Base-by-base conservation (phyloP, 2,113 vertebrate species). In the Etheostoma spectabile region DNA sequence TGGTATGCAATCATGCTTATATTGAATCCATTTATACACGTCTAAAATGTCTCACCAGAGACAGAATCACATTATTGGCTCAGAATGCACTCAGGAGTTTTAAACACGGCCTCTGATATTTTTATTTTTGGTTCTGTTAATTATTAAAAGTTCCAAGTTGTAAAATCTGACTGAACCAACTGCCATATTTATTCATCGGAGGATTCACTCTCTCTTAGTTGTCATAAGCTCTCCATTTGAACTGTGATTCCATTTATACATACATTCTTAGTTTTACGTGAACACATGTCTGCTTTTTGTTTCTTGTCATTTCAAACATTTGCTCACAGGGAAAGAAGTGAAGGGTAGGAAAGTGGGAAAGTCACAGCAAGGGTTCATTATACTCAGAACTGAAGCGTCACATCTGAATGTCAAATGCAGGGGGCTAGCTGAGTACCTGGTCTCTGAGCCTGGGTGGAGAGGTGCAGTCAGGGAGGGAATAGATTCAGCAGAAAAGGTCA, bases 401-500 rank as follows among this genome's bases (percentile, higher is more conserved):
- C 74, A 91, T 92, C 86, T 86, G 88, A 92, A 92, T 90, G 91
- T 89, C 91, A 92, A 88, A 91, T 83, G 61, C 46, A 10, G 71
- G 82, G 72, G 80, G 24, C 66, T 72, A 81, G 77, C 38, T 12
- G 56, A 89, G 89, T 87, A 83, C 86, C 83, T 63, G 78, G 56
- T 86, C 83, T 86, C 70, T 75, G 85, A 88, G 88, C 71, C 65
- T 46, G 77, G 79, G 84, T 86, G 79, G 89, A 89, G 86, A 85
- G 86, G 81, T 83, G 84, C 87, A 86, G 84, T 84, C 86, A 60
- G 85, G 69, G 83, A 89, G 81, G 80, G 81, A 89, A 89, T 92
- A 85, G 74, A 87, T 90, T 84, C 85, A 73, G 85, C 76, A 74
- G 86, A 67, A 93, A 93, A 93, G 93, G 86, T 92, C 93, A 93